phyloP scores from a whole-genome alignment of 2,888 invertebrate species.

The Venusia cambrica region DNA sequence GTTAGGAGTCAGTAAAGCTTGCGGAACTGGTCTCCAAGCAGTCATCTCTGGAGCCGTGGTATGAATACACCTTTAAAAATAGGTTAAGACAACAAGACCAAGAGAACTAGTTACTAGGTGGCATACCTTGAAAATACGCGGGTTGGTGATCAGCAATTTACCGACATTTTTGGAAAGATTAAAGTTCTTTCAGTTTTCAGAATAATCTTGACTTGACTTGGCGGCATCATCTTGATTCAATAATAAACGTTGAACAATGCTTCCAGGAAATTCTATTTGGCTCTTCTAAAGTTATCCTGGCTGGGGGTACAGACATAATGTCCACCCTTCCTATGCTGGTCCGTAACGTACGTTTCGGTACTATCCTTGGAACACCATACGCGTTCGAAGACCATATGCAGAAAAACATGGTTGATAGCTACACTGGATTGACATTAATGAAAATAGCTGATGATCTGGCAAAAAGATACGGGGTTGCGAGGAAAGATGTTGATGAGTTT shows the following conservation, averaged over 20 bases:
- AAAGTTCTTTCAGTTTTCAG: no score
- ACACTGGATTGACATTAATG: conserved; percentile 93
- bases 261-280: conserved; percentile 91
- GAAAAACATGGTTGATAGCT: conserved; percentile 83
- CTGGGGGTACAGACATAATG: conserved; percentile 98
- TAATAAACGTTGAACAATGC: no score
- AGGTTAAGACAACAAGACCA: no score
- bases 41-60: conserved; percentile 93
- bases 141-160: no score
- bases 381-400: conserved; percentile 87
- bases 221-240: no score
- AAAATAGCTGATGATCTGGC: conserved; percentile 94
- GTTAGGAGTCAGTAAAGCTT: conserved; percentile 92
- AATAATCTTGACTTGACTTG: no score
- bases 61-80: no score
- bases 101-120: no score
- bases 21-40: conserved; percentile 98
- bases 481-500: conserved; percentile 90
- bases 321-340: conserved; percentile 92
- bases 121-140: no score
- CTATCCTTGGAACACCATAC: conserved; percentile 87
- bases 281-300: conserved; percentile 89
- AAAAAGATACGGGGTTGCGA: conserved; percentile 84
- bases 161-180: no score
- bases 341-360: conserved; percentile 93